Evolutionary conservation across 1,140 invertebrate species (phyloP).

Genomic region (Batillaria attramentaria): DNA sequence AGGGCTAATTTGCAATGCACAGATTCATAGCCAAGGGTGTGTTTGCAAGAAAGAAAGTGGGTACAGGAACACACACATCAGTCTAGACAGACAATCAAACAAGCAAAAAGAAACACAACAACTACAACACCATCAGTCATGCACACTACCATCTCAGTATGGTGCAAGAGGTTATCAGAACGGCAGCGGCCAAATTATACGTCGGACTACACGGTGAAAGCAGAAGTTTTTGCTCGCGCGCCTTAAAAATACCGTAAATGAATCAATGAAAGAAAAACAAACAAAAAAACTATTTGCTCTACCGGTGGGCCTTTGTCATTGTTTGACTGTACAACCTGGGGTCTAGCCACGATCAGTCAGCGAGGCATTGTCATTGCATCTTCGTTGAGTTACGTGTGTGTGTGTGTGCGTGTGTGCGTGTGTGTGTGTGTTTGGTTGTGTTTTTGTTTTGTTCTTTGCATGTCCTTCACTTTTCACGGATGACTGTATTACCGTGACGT

Average conservation of each 20-base stretch:
- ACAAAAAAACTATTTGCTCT: too few relatives aligned
- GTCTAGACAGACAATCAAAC: not conserved
- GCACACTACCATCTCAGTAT: not conserved
- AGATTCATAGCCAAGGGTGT: not conserved
- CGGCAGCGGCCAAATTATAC: too few relatives aligned
- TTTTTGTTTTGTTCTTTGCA: not conserved
- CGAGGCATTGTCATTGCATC: too few relatives aligned
- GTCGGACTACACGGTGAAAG: too few relatives aligned
- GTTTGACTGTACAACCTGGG: too few relatives aligned
- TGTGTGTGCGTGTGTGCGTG: too few relatives aligned
- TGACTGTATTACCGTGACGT: not conserved
- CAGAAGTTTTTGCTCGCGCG: too few relatives aligned
- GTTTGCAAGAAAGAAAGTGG: not conserved
- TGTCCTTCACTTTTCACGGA: not conserved
- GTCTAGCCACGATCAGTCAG: too few relatives aligned
- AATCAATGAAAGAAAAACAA: too few relatives aligned
- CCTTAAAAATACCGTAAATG: too few relatives aligned
- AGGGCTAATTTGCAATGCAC: not conserved
- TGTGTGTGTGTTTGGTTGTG: not conserved
- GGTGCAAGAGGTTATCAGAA: not conserved
- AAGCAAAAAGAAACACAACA: not conserved
- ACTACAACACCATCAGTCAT: not conserved
- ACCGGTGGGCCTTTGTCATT: too few relatives aligned
- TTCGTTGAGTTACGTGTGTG: too few relatives aligned
- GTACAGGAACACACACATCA: not conserved